Percentiles rank a stretch among this genome's conserved stretches.
Evolutionary conservation across 53 echinoderm and acorn worm species (phyloP).

Genomic region (Stichopus horrens): DNA sequence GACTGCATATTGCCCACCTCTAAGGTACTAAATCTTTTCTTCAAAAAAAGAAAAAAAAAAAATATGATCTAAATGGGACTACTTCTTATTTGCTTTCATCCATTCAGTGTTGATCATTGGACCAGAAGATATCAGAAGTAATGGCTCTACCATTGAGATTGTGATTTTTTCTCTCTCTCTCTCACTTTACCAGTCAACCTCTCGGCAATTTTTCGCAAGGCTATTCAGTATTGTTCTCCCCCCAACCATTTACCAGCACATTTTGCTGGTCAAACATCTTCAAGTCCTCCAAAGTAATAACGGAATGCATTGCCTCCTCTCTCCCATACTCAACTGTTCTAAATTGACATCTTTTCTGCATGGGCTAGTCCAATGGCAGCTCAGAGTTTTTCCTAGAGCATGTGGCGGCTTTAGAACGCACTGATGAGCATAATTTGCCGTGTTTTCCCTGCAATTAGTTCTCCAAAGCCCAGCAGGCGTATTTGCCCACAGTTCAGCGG

Average conservation of each 20-base stretch:
- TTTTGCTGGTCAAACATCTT: constrained; percentile 42
- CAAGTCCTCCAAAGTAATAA: constrained; percentile 32
- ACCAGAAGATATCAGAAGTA: neutral
- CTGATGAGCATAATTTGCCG: constrained; percentile 38
- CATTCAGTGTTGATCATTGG: constrained; percentile 16
- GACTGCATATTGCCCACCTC: neutral
- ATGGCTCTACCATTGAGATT: constrained; percentile 35
- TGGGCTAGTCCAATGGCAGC: constrained; percentile 4
- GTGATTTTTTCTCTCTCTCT: neutral
- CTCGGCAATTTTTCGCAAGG: neutral
- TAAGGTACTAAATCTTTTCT: neutral
- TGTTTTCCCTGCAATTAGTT: constrained; percentile 48
- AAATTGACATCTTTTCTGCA: constrained; percentile 39
- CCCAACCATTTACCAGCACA: constrained; percentile 1
- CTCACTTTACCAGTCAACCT: neutral
- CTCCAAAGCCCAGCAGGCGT: constrained; percentile 25
- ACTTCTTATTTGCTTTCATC: neutral
- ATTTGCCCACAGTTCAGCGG: constrained; percentile 45
- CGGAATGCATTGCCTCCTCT: constrained; percentile 10
- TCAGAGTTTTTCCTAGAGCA: constrained; percentile 4
- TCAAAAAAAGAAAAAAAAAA: neutral
- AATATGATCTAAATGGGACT: neutral
- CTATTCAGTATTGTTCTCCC: constrained; percentile 3
- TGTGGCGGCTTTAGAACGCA: constrained; percentile 48
- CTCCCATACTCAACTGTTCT: neutral